Conservation (phyloP, 37 sponge, comb jelly and placozoan species). For the Amphimedon queenslandica region DNA sequence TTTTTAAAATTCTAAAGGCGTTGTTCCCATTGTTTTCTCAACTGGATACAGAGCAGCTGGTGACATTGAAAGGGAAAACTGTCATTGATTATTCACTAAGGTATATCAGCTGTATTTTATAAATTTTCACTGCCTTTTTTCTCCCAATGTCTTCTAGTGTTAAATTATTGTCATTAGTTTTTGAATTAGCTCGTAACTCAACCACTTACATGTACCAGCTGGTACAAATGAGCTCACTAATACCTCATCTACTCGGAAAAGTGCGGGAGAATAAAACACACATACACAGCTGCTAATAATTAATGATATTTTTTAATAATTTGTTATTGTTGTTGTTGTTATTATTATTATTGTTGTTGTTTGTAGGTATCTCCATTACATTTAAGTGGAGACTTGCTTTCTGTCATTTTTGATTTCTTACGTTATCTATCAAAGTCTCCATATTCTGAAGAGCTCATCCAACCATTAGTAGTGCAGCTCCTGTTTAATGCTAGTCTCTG, state of each 20-base stretch:
- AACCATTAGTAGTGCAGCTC: slow-evolving; percentile 56
- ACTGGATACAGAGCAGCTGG: slow-evolving; percentile 47
- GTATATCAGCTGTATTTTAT: slow-evolving; percentile 14
- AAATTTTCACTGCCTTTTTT: neutral
- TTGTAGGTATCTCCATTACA: too few relatives aligned
- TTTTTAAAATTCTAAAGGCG: too few relatives aligned
- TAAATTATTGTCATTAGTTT: slow-evolving; percentile 43
- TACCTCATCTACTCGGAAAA: too few relatives aligned
- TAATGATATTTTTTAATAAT: too few relatives aligned
- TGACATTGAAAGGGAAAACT: neutral
- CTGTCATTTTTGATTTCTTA: too few relatives aligned
- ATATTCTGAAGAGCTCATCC: slow-evolving; percentile 42
- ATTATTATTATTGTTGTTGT: too few relatives aligned
- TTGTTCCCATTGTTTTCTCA: slow-evolving; percentile 76
- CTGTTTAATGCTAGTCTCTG: slow-evolving; percentile 65
- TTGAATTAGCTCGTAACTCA: slow-evolving; percentile 44
- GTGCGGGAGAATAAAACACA: slow-evolving; percentile 52
- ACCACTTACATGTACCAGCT: slow-evolving; percentile 46
- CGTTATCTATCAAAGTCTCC: slow-evolving; percentile 45
- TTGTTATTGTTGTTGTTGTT: too few relatives aligned
- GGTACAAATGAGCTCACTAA: slow-evolving; percentile 39
- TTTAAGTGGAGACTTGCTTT: too few relatives aligned
- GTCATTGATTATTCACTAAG: slow-evolving; percentile 39
- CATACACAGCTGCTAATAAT: neutral
- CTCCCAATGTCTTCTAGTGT: slow-evolving; percentile 16